These are phyloP conservation scores for Himalopsyche phryganea DNA, from an alignment of 1,140 invertebrate species.

Conservation along the genomic window DNA sequence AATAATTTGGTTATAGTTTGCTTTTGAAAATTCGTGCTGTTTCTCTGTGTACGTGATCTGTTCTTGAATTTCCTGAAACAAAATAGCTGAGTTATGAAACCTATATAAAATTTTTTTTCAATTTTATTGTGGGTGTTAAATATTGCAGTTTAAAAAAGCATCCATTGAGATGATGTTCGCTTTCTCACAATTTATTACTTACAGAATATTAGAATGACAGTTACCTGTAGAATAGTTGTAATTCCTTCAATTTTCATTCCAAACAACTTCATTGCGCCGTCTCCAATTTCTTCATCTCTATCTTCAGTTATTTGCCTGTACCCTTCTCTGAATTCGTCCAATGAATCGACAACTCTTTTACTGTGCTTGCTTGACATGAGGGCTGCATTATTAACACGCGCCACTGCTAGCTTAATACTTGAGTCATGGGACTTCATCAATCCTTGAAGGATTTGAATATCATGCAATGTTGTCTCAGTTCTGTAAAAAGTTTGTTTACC, in stretches of 20 bases:
- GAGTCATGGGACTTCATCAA: constrained; percentile 34
- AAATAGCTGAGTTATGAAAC: constrained; percentile 3
- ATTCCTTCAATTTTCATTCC: constrained; percentile 19
- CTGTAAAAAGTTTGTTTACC: too few species aligned
- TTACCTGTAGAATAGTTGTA: constrained; percentile 27
- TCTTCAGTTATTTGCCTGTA: background rate
- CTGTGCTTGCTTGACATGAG: constrained; percentile 3
- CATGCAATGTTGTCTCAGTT: constrained; percentile 45
- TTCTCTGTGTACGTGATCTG: constrained; percentile 18
- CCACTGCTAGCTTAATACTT: constrained; percentile 28
- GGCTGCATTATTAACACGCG: constrained; percentile 23
- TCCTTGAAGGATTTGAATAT: constrained; percentile 45
- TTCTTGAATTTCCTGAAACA: constrained; percentile 32
- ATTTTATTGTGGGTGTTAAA: too few species aligned
- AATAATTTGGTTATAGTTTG: constrained; percentile 3
- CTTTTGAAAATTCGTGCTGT: background rate
- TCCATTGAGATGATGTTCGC: too few species aligned
- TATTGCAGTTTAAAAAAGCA: too few species aligned
- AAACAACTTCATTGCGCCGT: background rate
- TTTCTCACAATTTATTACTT: too few species aligned
- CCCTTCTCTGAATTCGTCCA: background rate
- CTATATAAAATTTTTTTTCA: too few species aligned
- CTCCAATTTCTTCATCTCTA: background rate
- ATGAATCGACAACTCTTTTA: constrained; percentile 1
- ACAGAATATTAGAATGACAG: too few species aligned